A percentile compares a stretch with the other conserved stretches of the same genome.
These are phyloP conservation scores for Craniophora ligustri DNA, from an alignment of 2,888 invertebrate genomes.

Conservation along the genomic window DNA sequence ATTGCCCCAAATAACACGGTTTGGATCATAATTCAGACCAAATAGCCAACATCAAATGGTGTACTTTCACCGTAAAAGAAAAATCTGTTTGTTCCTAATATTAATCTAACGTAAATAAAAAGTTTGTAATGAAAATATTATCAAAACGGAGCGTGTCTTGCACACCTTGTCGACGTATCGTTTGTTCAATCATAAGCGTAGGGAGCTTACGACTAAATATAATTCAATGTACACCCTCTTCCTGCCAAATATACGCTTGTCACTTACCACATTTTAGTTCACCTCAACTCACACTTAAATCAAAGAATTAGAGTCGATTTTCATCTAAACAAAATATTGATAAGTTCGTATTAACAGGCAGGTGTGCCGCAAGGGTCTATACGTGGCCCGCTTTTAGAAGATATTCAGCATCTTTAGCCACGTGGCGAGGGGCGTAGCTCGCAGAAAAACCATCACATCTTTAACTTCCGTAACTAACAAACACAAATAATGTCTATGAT, in stretches of 20 bases:
- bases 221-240: slow-evolving; percentile 87
- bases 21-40: slow-evolving; percentile 38
- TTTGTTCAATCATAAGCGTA: slow-evolving; percentile 83
- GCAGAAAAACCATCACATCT: slow-evolving; percentile 84
- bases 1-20: slow-evolving; percentile 49
- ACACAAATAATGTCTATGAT: slow-evolving; percentile 85
- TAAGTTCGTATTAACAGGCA: slow-evolving; percentile 67
- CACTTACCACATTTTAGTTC: slow-evolving; percentile 63
- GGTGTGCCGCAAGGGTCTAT: slow-evolving; percentile 84
- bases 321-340: slow-evolving; percentile 32
- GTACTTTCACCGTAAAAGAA: slow-evolving; percentile 29
- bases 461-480: slow-evolving; percentile 83
- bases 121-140: slow-evolving; percentile 62
- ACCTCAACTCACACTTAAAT: slow-evolving; percentile 53
- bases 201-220: slow-evolving; percentile 86
- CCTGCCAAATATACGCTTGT: slow-evolving; percentile 84
- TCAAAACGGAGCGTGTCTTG: slow-evolving; percentile 68
- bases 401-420: slow-evolving; percentile 83
- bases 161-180: slow-evolving; percentile 85
- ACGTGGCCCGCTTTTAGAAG: slow-evolving; percentile 82
- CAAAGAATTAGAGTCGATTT: slow-evolving; percentile 59
- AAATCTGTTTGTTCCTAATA: slow-evolving; percentile 24
- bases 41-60: slow-evolving; percentile 39
- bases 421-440: slow-evolving; percentile 80
- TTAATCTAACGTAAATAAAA: slow-evolving; percentile 49